Evolutionary conservation across 2,113 vertebrate species (phyloP).

Genomic region (Rhinolophus sinicus): DNA sequence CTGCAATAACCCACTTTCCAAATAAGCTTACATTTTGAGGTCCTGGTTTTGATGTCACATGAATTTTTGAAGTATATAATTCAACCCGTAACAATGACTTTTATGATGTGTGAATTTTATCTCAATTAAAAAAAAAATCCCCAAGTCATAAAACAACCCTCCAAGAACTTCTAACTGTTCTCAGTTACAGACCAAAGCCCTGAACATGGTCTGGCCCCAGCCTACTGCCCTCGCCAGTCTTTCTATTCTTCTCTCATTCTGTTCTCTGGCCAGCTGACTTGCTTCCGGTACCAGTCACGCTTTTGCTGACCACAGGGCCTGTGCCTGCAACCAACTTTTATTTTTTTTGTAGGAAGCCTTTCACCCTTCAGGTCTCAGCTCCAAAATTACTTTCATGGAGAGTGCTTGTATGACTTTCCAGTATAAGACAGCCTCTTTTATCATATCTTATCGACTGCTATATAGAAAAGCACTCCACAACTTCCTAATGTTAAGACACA

Average conservation of each 20-base stretch:
- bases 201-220: accelerated
- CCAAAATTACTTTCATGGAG: background rate
- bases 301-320: background rate
- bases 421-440: background rate
- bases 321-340: background rate
- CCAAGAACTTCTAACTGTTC: background rate
- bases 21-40: background rate
- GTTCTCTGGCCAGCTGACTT: background rate
- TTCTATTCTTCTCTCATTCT: background rate
- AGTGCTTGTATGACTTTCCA: background rate
- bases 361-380: background rate
- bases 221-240: background rate
- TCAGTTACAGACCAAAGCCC: background rate
- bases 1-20: background rate
- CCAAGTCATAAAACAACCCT: background rate
- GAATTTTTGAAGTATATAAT: background rate
- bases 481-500: background rate
- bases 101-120: background rate
- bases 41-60: background rate
- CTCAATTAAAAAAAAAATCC: background rate
- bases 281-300: background rate
- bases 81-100: background rate
- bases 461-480: background rate
- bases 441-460: no score
- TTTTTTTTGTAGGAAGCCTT: background rate